phyloP scores from a whole-genome alignment of 2,797 vertebrate genomes.

The Argentina silus region DNA sequence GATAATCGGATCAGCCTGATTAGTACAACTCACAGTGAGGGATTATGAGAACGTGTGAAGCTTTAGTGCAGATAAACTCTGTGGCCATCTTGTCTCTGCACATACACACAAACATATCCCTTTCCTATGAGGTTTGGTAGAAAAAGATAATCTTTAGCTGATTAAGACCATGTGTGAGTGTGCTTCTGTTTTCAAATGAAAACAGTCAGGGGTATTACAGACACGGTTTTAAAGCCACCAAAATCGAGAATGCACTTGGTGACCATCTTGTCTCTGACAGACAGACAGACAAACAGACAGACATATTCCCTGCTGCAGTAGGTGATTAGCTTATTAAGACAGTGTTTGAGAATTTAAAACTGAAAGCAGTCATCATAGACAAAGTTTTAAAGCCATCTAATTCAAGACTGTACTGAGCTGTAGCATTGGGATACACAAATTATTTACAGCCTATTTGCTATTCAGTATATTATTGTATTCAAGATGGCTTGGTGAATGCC shows the following conservation, averaged over 20 bases:
- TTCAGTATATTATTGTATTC: too few species aligned
- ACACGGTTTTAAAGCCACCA: background rate
- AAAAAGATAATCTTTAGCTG: too few species aligned
- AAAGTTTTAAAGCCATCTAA: background rate
- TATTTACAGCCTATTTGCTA: background rate
- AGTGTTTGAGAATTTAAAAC: background rate
- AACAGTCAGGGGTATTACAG: background rate
- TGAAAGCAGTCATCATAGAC: background rate
- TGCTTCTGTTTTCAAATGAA: background rate
- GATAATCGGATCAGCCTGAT: constrained; percentile 23
- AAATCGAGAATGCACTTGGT: too few species aligned
- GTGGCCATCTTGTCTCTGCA: background rate
- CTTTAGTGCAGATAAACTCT: constrained; percentile 16
- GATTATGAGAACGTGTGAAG: constrained; percentile 16
- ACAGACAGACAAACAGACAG: background rate
- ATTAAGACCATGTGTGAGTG: too few species aligned
- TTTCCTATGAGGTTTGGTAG: background rate
- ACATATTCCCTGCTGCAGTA: background rate
- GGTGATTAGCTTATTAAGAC: background rate
- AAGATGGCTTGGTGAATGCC: too few species aligned
- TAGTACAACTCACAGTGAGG: constrained; percentile 10
- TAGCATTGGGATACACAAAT: background rate
- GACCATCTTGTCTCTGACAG: constrained; percentile 1
- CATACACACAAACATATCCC: background rate
- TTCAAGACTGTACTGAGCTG: too few species aligned